Evolutionary conservation across 2,888 invertebrate species (phyloP), one percentile per base, ranked within the genome.

Genomic region (Sphaerophoria rueppellii): DNA sequence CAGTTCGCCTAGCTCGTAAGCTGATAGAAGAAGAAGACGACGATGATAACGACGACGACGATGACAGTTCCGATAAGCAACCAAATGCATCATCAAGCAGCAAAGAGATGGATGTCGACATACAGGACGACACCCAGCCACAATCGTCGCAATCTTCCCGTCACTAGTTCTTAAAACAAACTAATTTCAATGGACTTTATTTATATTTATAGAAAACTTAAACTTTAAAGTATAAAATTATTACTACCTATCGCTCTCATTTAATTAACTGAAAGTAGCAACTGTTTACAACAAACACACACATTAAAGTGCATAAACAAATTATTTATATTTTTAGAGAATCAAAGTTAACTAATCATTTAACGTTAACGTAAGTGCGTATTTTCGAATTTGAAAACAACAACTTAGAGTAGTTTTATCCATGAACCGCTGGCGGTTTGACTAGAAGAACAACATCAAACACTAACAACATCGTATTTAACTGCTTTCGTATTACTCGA

Each of bases 11-110:
- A 89, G 98, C 98, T 34, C 94, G 98, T 88, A 96, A 98, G 92
- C 93, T 98, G 87, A 94, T 98, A 93, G 95, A 97, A 87, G 96
- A 98, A 90, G 98, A 98, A 77, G 96, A 96, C 37, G 97, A 97
- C 1, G 97, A 97, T 0, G 96, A 96, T 1, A 95, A 95, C 0
- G 95, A 96, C 1, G 95, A 95, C 0, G 95, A 95, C 0, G 72
- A 87, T 6, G 71, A 65, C 46, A 83, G 86, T 2, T 67, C 58
- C 63, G 78, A 83, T 50, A 77, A 73, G 69, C 78, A 86, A 48
- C 61, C 74, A 57, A 77, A 87, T 75, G 60, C 76, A 69, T 83
- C 81, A 70, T 79, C 86, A 6, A 87, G 79, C 52, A 78, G 71
- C 52, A 87, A 83, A 70, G 86, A 77, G 71, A 85, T 89, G 87